phyloP scores from a whole-genome alignment of 2,113 vertebrate species.

The Platichthys stellatus region DNA sequence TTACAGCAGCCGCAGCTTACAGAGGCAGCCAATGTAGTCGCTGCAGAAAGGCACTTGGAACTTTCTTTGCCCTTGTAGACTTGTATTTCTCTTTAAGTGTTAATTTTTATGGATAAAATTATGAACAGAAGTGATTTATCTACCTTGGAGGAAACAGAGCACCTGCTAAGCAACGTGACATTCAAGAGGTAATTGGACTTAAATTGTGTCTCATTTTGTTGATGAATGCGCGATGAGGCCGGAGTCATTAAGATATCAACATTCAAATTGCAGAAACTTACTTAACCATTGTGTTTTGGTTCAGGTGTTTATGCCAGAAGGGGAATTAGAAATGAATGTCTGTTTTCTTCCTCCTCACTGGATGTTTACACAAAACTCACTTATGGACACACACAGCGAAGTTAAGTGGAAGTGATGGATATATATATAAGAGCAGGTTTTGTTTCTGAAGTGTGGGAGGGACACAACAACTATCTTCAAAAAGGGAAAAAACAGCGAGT shows the following conservation, averaged over 20 bases:
- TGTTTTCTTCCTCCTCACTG: not conserved
- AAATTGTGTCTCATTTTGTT: constrained; percentile 35
- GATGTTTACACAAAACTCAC: not conserved
- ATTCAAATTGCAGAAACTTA: constrained; percentile 20
- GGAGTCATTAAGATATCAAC: constrained; percentile 42
- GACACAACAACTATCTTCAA: not conserved
- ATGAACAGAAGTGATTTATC: constrained; percentile 3
- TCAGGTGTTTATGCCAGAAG: not conserved
- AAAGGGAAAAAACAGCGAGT: not conserved
- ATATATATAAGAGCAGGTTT: not conserved
- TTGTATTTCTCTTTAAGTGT: not conserved
- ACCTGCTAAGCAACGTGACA: constrained; percentile 13
- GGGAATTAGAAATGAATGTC: not conserved
- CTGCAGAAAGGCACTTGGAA: not conserved
- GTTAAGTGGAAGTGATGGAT: constrained; percentile 1
- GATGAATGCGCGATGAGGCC: constrained; percentile 17
- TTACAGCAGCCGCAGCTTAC: constrained; percentile 20
- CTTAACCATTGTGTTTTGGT: not conserved
- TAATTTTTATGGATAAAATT: constrained; percentile 3
- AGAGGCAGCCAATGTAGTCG: constrained; percentile 20
- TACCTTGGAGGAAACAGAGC: constrained; percentile 17
- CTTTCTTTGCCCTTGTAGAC: not conserved
- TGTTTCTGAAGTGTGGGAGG: not conserved
- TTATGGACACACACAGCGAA: not conserved
- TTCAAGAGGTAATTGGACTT: constrained; percentile 29